Evolutionary conservation across 37 sponge, comb jelly and placozoan species (phyloP).

Genomic region (Axinella damicornis): DNA sequence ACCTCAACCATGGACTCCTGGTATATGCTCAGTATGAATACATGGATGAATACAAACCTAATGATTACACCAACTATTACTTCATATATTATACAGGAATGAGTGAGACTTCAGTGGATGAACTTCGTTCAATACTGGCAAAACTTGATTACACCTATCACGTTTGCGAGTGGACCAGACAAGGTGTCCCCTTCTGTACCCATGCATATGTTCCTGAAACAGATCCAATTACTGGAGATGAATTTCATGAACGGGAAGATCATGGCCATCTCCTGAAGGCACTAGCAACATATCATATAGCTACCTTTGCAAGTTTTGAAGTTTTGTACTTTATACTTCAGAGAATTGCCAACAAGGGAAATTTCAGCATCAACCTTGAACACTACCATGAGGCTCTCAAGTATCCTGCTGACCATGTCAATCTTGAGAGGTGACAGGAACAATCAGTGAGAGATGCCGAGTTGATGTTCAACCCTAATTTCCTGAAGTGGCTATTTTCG

Average conservation of each 20-base stretch:
- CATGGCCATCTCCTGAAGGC: neutral
- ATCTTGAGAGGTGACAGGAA: conserved; percentile 3
- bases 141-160: conserved; percentile 13
- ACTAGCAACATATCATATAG: no score
- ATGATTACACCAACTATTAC: no score
- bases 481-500: conserved; percentile 25
- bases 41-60: no score
- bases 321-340: neutral
- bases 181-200: conserved; percentile 28
- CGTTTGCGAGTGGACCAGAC: conserved; percentile 7
- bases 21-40: no score
- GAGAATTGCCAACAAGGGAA: conserved; percentile 13
- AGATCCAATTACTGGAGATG: conserved; percentile 15
- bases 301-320: neutral
- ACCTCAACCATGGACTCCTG: no score
- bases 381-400: conserved; percentile 16
- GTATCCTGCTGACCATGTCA: neutral
- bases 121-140: conserved; percentile 18
- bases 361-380: neutral
- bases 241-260: conserved; percentile 30
- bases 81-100: no score
- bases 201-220: conserved; percentile 30
- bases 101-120: no score
- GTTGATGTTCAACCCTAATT: neutral
- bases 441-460: conserved; percentile 28